These are phyloP conservation scores for Enteromius trimaculatus DNA, from an alignment of 2,797 vertebrate genomes.

Conservation along the genomic window DNA sequence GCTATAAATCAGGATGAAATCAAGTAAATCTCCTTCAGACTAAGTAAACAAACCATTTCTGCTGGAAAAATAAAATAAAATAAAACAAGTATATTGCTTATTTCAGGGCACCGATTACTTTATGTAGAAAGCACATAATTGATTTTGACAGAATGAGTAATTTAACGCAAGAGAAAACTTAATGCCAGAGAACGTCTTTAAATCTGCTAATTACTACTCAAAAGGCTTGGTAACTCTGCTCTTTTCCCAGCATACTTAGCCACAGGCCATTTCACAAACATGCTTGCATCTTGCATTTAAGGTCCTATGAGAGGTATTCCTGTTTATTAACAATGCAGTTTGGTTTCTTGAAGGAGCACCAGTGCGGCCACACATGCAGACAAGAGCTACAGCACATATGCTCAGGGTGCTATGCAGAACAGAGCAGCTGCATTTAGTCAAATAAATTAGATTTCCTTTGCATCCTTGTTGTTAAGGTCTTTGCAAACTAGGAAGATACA, in stretches of 20 bases:
- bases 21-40: not conserved
- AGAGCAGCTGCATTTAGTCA: not conserved
- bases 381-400: not conserved
- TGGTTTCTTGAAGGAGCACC: not conserved
- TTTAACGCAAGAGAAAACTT: slow-evolving; percentile 4
- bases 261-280: not conserved
- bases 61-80: not conserved
- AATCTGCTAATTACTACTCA: not conserved
- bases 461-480: not conserved
- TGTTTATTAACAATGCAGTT: slow-evolving; percentile 24
- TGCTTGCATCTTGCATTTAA: not conserved
- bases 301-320: not conserved
- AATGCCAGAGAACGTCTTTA: not conserved
- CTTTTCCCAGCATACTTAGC: not conserved
- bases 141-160: slow-evolving; percentile 12
- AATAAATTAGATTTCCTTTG: not conserved
- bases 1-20: not conserved
- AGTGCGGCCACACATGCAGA: not conserved
- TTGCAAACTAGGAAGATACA: not conserved
- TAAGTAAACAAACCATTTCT: slow-evolving; percentile 11
- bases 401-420: not conserved
- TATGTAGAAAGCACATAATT: not conserved
- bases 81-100: not conserved
- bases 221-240: not conserved
- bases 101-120: not conserved